A percentile compares a stretch with the other conserved stretches of the same genome.
Conservation (phyloP, 2,888 invertebrate species). For the Ectemnius lituratus region DNA sequence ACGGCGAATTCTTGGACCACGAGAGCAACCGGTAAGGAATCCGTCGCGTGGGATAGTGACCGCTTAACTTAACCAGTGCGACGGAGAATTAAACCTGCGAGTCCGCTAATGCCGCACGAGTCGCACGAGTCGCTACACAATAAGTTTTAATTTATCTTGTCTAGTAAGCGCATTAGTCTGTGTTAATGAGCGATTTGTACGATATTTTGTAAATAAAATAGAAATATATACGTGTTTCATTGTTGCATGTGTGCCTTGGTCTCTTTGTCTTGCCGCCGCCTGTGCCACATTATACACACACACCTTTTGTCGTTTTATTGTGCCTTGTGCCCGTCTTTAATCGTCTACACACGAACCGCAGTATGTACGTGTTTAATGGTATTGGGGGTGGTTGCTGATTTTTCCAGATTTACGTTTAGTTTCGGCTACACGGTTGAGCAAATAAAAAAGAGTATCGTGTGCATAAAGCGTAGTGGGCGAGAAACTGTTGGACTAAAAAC, state of each 20-base stretch:
- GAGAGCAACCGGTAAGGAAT: slow-evolving; percentile 1
- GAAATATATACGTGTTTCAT: slow-evolving; percentile 66
- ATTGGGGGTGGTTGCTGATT: slow-evolving; percentile 74
- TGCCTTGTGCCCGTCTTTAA: slow-evolving; percentile 47
- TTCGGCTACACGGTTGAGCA: neutral
- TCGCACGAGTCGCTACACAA: slow-evolving; percentile 4
- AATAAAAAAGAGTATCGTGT: slow-evolving; percentile 43
- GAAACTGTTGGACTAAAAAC: slow-evolving; percentile 63
- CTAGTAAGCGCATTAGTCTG: slow-evolving; percentile 25
- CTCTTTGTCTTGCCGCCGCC: slow-evolving; percentile 67
- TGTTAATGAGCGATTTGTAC: slow-evolving; percentile 62
- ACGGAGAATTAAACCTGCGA: slow-evolving; percentile 11
- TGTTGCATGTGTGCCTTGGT: slow-evolving; percentile 76
- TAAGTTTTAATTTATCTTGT: slow-evolving; percentile 53
- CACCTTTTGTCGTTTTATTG: slow-evolving; percentile 43
- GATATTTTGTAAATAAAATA: slow-evolving; percentile 73
- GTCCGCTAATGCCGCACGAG: neutral
- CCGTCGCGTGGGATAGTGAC: neutral
- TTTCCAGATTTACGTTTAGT: slow-evolving; percentile 78
- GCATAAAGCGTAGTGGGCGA: slow-evolving; percentile 53
- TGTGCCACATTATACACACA: slow-evolving; percentile 28
- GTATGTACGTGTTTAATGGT: slow-evolving; percentile 64
- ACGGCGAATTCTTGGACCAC: slow-evolving; percentile 6
- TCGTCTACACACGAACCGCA: slow-evolving; percentile 43
- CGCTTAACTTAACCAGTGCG: neutral